Evolutionary conservation across 2,113 vertebrate genomes (phyloP).

Genomic region (Syrmaticus mikado): DNA sequence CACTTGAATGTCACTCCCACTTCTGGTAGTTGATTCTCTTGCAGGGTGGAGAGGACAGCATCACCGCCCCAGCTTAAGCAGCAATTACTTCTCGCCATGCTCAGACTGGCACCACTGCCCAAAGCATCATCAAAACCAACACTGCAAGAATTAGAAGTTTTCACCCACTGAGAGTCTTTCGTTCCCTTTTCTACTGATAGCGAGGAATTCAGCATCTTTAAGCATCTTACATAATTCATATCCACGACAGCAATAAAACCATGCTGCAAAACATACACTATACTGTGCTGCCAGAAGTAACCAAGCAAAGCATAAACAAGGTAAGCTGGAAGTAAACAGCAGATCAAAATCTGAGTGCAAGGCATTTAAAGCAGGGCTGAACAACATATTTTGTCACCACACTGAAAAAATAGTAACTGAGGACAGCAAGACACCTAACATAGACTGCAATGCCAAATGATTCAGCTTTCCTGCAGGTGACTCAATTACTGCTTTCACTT

Average conservation of each 20-base stretch:
- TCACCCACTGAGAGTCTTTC: background rate
- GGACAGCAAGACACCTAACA: background rate
- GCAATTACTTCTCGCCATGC: background rate
- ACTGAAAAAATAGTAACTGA: background rate
- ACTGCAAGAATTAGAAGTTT: background rate
- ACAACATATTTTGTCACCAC: background rate
- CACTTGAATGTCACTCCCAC: background rate
- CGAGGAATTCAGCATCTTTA: background rate
- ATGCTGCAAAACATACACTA: background rate
- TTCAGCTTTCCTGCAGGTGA: conserved; percentile 54
- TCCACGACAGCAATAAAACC: background rate
- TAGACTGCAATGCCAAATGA: background rate
- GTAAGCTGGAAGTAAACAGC: background rate
- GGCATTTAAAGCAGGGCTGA: background rate
- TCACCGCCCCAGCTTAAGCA: background rate
- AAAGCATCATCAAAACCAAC: background rate
- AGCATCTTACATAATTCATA: background rate
- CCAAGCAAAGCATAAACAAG: background rate
- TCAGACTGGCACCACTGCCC: background rate
- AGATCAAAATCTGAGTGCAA: background rate
- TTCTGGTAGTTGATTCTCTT: background rate
- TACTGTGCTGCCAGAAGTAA: background rate
- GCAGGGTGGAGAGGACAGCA: background rate
- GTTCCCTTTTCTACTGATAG: background rate
- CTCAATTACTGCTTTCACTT: conserved; percentile 63